Base-by-base conservation (phyloP, 2,797 vertebrate species). In the Ciconia nigra region DNA sequence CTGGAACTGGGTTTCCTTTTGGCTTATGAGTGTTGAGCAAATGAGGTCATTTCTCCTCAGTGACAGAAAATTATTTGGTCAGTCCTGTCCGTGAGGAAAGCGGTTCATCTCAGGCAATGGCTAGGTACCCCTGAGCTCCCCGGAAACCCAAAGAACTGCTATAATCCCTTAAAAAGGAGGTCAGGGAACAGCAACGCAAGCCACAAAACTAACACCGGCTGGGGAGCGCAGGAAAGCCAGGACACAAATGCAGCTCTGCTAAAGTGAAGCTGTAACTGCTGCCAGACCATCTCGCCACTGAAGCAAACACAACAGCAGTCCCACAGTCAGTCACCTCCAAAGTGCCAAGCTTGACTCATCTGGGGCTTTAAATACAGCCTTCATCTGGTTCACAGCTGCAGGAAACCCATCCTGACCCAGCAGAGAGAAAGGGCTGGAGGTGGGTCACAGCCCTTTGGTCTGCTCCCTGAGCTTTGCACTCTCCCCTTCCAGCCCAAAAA, bases 41-140 rank as follows among this genome's bases (percentile, higher is more conserved):
- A 97, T 79, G 80, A 97, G 95, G 93, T 96, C 96, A 97, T 91
- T 97, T 96, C 92, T 95, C 95, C 89, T 97, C 88, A 88, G 90
- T 92, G 88, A 91, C 73, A 90, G 87, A 92, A 92, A 95, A 96
- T 93, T 86, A 85, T 89, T 87, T 93, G 92, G 85, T 87, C 41
- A 62, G 49, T 61, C 57, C 80, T 31, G 31, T 74, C 58, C 4
- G 1, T 71, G 33, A 89, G 77, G 65, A 66, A 95, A 81, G 17
- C 29, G 3, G 95, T 96, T 94, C 93, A 93, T 89, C 62, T 90
- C 85, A 78, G 92, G 87, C 86, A 89, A 84, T 39, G 41, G 24
- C 54, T 80, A 20, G 54, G 61, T 83, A 91, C 46, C 72, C 55
- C 90, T 39, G 42, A 86, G 82, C 78, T 85, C 37, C 42, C 92